These are phyloP conservation scores for Platysternon megacephalum DNA, from an alignment of 2,113 vertebrate genomes.

Conservation along the genomic window DNA sequence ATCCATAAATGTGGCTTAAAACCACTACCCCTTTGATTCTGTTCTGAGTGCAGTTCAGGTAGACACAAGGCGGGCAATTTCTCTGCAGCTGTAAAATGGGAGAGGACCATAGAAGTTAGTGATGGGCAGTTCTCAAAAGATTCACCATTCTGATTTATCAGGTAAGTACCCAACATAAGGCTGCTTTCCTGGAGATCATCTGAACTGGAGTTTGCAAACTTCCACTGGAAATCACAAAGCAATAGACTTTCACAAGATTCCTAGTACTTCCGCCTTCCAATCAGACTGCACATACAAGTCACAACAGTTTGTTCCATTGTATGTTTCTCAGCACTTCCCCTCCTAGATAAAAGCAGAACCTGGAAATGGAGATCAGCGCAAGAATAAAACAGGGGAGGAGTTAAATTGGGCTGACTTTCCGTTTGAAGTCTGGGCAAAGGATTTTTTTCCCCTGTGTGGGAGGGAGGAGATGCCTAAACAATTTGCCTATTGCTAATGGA, in stretches of 20 bases:
- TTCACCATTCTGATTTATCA: not conserved
- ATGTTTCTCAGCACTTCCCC: not conserved
- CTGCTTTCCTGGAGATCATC: not conserved
- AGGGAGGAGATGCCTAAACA: not conserved
- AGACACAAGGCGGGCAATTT: not conserved
- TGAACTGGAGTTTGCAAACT: not conserved
- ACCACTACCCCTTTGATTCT: not conserved
- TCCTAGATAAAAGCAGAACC: not conserved
- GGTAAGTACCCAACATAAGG: not conserved
- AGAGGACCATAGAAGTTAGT: not conserved
- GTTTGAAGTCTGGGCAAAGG: not conserved
- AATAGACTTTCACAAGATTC: not conserved
- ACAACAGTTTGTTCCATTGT: not conserved
- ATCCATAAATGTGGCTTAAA: not conserved
- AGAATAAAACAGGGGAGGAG: not conserved
- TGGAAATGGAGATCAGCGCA: not conserved
- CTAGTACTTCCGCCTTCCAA: not conserved
- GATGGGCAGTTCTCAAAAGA: not conserved
- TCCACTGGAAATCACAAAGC: not conserved
- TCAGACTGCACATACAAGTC: not conserved
- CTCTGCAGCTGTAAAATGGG: not conserved
- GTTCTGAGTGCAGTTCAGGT: not conserved
- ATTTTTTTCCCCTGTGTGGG: not conserved
- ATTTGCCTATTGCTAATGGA: not conserved
- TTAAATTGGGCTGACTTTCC: not conserved